A percentile compares a stretch with the other conserved stretches of the same genome.
These are phyloP conservation scores for Acronicta psi DNA, from an alignment of 2,888 invertebrate species.

Conservation along the genomic window DNA sequence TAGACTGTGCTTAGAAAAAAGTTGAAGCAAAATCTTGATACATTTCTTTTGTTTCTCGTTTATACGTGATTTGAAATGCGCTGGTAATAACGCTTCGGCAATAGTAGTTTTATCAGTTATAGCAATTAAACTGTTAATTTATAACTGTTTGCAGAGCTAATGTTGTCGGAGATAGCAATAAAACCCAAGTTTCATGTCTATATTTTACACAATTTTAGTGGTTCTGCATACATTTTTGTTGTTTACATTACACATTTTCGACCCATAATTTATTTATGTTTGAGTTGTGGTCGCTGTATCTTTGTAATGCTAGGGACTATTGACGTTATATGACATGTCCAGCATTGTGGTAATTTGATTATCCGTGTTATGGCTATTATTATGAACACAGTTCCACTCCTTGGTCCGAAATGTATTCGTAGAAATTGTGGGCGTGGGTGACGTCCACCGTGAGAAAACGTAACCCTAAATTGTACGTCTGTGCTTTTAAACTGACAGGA, in stretches of 20 bases:
- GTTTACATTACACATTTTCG: slow-evolving; percentile 35
- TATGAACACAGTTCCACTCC: slow-evolving; percentile 79
- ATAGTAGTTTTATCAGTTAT: slow-evolving; percentile 30
- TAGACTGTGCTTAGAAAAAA: neutral
- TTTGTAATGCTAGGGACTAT: slow-evolving; percentile 7
- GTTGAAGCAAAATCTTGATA: no score
- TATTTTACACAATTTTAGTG: slow-evolving; percentile 44
- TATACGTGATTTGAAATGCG: slow-evolving; percentile 25
- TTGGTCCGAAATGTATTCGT: slow-evolving; percentile 80
- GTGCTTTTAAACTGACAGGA: slow-evolving; percentile 68
- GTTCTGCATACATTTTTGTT: slow-evolving; percentile 36
- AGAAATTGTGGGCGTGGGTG: slow-evolving; percentile 82
- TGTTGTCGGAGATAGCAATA: slow-evolving; percentile 31
- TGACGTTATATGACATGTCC: slow-evolving; percentile 61
- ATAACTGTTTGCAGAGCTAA: slow-evolving; percentile 39
- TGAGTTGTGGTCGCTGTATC: slow-evolving; percentile 13
- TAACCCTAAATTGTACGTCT: slow-evolving; percentile 75
- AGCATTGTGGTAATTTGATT: slow-evolving; percentile 70
- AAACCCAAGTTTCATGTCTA: slow-evolving; percentile 43
- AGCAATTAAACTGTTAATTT: slow-evolving; percentile 49
- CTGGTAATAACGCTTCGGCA: slow-evolving; percentile 29
- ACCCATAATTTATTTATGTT: slow-evolving; percentile 27
- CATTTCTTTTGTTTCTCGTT: neutral
- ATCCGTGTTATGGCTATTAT: slow-evolving; percentile 74
- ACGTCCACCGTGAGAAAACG: slow-evolving; percentile 82